These are phyloP conservation scores for Papilio aristodemus DNA, from an alignment of 1,140 invertebrate genomes.

Conservation along the genomic window DNA sequence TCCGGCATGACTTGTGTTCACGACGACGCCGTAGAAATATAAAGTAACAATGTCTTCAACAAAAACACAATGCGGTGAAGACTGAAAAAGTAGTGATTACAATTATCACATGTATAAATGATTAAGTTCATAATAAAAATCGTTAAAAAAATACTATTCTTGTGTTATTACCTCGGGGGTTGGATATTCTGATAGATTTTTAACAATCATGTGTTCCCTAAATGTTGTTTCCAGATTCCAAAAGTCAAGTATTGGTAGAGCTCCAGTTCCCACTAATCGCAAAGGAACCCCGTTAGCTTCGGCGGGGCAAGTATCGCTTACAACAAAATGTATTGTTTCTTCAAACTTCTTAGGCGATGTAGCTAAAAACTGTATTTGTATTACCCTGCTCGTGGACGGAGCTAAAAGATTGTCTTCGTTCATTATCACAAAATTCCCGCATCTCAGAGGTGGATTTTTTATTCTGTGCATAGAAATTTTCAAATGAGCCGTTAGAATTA, in stretches of 20 bases:
- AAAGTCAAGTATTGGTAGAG: constrained; percentile 70
- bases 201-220: constrained; percentile 72
- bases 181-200: constrained; percentile 65
- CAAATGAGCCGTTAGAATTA: neutral
- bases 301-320: constrained; percentile 72
- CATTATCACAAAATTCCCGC: constrained; percentile 69
- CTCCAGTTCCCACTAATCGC: constrained; percentile 67
- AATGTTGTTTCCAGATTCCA: constrained; percentile 75
- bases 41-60: constrained; percentile 70
- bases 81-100: constrained; percentile 49
- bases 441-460: constrained; percentile 66
- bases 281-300: constrained; percentile 73
- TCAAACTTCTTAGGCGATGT: constrained; percentile 60
- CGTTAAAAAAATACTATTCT: neutral
- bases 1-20: constrained; percentile 59
- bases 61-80: constrained; percentile 69
- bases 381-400: constrained; percentile 62
- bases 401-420: constrained; percentile 71
- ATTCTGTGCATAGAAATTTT: constrained; percentile 49
- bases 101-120: too few species aligned
- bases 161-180: constrained; percentile 64
- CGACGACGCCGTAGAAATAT: constrained; percentile 66
- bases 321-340: constrained; percentile 71
- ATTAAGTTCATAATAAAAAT: neutral
- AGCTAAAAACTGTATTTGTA: constrained; percentile 70